Evolutionary conservation across 2,797 vertebrate species (phyloP).

Genomic region (Clarias laeviceps): DNA sequence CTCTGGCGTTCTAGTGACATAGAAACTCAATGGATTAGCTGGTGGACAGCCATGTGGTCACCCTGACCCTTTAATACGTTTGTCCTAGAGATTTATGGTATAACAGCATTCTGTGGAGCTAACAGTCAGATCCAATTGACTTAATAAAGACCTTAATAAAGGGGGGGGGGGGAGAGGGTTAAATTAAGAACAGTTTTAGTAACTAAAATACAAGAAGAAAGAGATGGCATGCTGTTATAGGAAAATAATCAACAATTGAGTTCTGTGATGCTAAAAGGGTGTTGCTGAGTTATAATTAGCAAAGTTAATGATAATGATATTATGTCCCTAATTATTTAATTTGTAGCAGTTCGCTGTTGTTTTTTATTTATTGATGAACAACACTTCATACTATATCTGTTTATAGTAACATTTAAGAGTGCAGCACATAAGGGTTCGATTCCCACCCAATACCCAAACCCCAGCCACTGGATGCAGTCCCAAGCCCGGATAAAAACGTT

Average conservation of each 20-base stretch:
- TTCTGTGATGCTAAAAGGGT: neutral
- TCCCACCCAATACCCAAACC: no score
- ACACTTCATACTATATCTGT: neutral
- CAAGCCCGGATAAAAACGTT: no score
- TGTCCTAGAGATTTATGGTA: constrained; percentile 11
- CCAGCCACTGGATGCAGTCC: no score
- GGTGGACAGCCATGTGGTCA: constrained; percentile 43
- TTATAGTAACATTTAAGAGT: neutral
- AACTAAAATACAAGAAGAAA: neutral
- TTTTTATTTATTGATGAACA: neutral
- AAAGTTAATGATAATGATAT: neutral
- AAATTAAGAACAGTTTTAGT: neutral
- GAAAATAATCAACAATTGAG: neutral
- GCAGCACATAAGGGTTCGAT: no score
- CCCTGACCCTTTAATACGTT: constrained; percentile 40
- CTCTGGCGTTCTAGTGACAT: constrained; percentile 43
- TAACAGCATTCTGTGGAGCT: constrained; percentile 27
- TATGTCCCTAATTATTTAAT: neutral
- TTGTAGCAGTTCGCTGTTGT: no score
- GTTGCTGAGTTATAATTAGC: neutral
- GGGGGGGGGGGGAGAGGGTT: no score
- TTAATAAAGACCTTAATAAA: neutral
- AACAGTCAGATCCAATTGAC: constrained; percentile 28
- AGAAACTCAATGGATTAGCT: constrained; percentile 40
- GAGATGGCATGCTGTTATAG: neutral